Conservation (phyloP, 1,140 invertebrate species). For the Nephila pilipes region DNA sequence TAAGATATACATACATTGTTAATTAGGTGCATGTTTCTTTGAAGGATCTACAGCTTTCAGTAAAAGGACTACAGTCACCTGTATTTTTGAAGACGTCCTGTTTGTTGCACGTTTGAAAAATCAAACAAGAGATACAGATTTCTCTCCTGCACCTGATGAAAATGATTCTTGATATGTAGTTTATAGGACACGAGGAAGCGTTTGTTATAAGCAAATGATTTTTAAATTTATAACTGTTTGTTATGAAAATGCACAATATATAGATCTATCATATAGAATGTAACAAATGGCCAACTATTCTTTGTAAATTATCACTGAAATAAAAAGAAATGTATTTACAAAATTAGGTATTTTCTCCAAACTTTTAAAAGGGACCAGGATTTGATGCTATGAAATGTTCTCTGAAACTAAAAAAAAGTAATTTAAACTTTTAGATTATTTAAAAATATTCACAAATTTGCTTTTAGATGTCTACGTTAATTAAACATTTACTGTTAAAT, state of each 20-base stretch:
- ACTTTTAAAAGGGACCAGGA: not conserved
- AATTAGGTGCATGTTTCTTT: not conserved
- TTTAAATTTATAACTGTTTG: not conserved
- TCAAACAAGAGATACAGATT: not conserved
- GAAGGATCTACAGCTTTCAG: not conserved
- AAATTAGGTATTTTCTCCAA: not conserved
- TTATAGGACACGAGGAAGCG: not conserved
- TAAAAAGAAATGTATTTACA: not conserved
- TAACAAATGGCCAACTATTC: not conserved
- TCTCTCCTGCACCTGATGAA: not conserved
- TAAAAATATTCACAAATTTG: too few relatives aligned
- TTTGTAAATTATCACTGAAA: not conserved
- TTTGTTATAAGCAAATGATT: not conserved
- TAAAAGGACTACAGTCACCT: not conserved
- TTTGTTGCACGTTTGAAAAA: not conserved
- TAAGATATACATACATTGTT: not conserved
- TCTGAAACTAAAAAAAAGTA: not conserved
- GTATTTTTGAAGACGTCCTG: not conserved
- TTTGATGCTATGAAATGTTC: not conserved
- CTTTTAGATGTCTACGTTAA: not conserved
- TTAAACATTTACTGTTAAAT: not conserved
- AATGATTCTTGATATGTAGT: not conserved
- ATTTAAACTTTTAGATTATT: not conserved
- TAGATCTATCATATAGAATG: not conserved
- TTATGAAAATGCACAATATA: constrained; percentile 8